Base-by-base conservation (phyloP, 2,888 invertebrate genomes). In the Agapetus fuscipes region DNA sequence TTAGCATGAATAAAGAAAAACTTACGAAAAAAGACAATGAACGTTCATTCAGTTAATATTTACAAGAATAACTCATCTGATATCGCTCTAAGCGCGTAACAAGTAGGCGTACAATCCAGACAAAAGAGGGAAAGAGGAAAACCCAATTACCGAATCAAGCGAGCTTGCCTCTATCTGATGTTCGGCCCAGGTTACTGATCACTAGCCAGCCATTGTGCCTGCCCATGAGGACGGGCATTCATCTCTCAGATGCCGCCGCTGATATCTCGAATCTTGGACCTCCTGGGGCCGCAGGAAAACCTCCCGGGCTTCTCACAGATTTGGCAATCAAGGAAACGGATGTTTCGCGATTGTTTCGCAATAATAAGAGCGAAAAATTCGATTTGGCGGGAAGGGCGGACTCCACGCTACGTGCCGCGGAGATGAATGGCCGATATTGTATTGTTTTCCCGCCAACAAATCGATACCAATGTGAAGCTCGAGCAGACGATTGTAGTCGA, bases 341-440 rank as follows among this genome's bases (percentile, higher is more conserved):
- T 42, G 39, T 38, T 39, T 15, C 36, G 10, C 34, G 36, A 42
- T 45, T 39, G 39, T 42, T 42, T 39, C 37, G 35, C 34, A 27
- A 33, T 41, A 45, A 45, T 45, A 45, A 43, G 40, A 34, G 39
- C 45, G 39, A 39, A 45, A 45, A 35, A 45, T 42, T 42, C 41
- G 42, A 45, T 45, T 41, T 39, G 42, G 29, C 15, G 34, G 34
- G 27, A 25, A 33, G 34, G 30, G 26, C 26, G 24, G 31, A 33
- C 15, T 30, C 32, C 43, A 25, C 26, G 17, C 24, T 43, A 41
- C 41, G 45, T 45, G 45, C 37, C 34, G 30, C 33, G 31, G 28
- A 45, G 45, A 45, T 32, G 41, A 41, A 41, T 39, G 41, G 45
- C 31, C 45, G 28, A 39, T 41, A 41, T 39, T 45, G n/a, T 45